phyloP scores from a whole-genome alignment of 2,797 vertebrate species.

The Xerus rutilus region DNA sequence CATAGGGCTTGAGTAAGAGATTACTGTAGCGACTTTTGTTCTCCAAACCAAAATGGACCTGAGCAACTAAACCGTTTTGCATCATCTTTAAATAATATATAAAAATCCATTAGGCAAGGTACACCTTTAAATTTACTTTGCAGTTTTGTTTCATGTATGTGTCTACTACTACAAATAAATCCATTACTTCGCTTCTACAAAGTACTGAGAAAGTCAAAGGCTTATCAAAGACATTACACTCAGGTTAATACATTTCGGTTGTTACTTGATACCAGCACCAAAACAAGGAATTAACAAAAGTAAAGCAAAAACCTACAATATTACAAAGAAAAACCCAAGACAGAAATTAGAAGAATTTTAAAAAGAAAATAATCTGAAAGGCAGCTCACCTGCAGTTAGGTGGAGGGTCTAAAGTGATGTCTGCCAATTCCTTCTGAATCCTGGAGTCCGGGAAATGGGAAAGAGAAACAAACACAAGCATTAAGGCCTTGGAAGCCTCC shows the following conservation, averaged over 20 bases:
- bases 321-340: background rate
- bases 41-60: background rate
- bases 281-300: background rate
- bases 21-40: background rate
- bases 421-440: conserved; percentile 99
- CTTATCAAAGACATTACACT: background rate
- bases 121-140: background rate
- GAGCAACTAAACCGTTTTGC: background rate
- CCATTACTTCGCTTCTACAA: background rate
- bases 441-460: conserved; percentile 83
- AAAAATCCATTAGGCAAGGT: background rate
- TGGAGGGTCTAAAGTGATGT: conserved; percentile 97
- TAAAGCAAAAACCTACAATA: background rate
- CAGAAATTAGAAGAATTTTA: background rate
- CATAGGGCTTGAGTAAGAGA: background rate
- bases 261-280: background rate
- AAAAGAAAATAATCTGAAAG: background rate
- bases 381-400: conserved; percentile 95
- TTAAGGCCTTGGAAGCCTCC: background rate
- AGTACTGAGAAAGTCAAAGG: background rate
- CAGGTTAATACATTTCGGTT: background rate
- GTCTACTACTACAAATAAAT: background rate
- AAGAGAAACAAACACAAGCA: conserved; percentile 65
- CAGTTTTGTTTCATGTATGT: background rate
- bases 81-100: background rate